These are phyloP conservation scores for Hemithea aestivaria DNA, from an alignment of 2,888 invertebrate species.

Conservation along the genomic window DNA sequence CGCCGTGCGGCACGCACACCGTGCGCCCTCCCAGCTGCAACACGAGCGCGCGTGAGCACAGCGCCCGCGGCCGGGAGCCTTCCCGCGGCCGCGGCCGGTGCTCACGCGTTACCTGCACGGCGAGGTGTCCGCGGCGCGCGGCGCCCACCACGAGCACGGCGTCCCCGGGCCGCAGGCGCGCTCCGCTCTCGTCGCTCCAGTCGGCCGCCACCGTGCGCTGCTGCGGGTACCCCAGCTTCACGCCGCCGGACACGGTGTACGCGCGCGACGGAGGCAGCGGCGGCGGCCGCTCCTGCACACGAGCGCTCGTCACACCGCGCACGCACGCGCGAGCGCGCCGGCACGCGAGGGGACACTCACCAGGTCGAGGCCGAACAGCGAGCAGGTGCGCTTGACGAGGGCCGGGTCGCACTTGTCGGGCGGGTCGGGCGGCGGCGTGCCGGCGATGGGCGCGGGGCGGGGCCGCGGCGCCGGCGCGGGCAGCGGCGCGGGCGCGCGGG, in stretches of 20 bases:
- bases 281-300: slow-evolving; percentile 85
- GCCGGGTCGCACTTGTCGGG: slow-evolving; percentile 92
- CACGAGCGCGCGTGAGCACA: background rate
- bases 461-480: slow-evolving; percentile 80
- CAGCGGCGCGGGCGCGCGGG: slow-evolving; percentile 23
- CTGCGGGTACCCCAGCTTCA: slow-evolving; percentile 95
- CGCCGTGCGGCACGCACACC: slow-evolving; percentile 62
- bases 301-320: slow-evolving; percentile 85
- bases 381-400: slow-evolving; percentile 94
- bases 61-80: too few species aligned
- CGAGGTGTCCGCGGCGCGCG: slow-evolving; percentile 91
- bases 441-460: slow-evolving; percentile 93
- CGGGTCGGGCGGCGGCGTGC: slow-evolving; percentile 92
- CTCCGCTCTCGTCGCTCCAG: slow-evolving; percentile 80
- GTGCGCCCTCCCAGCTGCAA: slow-evolving; percentile 50
- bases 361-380: slow-evolving; percentile 92
- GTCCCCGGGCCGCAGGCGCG: slow-evolving; percentile 86
- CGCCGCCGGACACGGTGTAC: slow-evolving; percentile 94
- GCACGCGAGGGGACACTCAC: slow-evolving; percentile 94
- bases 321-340: slow-evolving; percentile 88
- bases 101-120: slow-evolving; percentile 81
- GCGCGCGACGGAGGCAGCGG: slow-evolving; percentile 94
- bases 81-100: too few species aligned
- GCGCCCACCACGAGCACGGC: slow-evolving; percentile 93
- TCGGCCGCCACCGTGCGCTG: slow-evolving; percentile 94